Percentiles rank a stretch among this genome's conserved stretches.
phyloP scores from a whole-genome alignment of 2,888 invertebrate species.

The Tetropium fuscum region DNA sequence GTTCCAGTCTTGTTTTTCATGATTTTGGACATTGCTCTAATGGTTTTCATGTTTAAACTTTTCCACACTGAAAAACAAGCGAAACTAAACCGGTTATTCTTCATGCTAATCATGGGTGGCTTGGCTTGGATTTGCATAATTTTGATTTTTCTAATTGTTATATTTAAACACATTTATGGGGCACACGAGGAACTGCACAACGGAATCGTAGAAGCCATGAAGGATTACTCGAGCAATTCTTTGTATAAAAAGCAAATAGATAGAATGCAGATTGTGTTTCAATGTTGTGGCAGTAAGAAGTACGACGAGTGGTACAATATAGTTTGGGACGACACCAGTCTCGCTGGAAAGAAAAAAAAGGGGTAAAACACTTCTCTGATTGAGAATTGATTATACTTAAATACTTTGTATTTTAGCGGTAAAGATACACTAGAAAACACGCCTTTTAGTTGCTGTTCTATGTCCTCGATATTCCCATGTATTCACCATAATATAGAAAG shows the following conservation, averaged over 20 bases:
- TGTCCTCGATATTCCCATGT: constrained; percentile 69
- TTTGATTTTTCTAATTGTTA: constrained; percentile 49
- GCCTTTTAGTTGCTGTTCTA: constrained; percentile 75
- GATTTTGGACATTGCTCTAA: constrained; percentile 47
- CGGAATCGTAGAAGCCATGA: constrained; percentile 72
- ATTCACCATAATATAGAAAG: constrained; percentile 71
- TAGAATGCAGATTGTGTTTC: constrained; percentile 72
- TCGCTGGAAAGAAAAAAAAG: constrained; percentile 57
- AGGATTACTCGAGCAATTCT: constrained; percentile 69
- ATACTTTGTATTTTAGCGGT: constrained; percentile 17
- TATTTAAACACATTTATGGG: constrained; percentile 55
- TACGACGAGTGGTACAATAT: constrained; percentile 75
- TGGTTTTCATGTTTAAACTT: constrained; percentile 49
- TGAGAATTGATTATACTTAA: constrained; percentile 1
- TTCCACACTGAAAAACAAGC: constrained; percentile 47
- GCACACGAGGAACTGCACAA: constrained; percentile 59
- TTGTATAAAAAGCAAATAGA: constrained; percentile 71
- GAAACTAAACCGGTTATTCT: constrained; percentile 51
- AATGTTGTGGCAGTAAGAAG: constrained; percentile 73
- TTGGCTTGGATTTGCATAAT: constrained; percentile 43
- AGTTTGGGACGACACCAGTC: constrained; percentile 69
- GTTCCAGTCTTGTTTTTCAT: constrained; percentile 53
- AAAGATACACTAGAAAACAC: constrained; percentile 67
- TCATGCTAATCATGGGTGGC: constrained; percentile 44
- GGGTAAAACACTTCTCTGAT: no score